These are phyloP conservation scores for Agriotes lineatus DNA, from an alignment of 2,888 invertebrate genomes.

Conservation along the genomic window DNA sequence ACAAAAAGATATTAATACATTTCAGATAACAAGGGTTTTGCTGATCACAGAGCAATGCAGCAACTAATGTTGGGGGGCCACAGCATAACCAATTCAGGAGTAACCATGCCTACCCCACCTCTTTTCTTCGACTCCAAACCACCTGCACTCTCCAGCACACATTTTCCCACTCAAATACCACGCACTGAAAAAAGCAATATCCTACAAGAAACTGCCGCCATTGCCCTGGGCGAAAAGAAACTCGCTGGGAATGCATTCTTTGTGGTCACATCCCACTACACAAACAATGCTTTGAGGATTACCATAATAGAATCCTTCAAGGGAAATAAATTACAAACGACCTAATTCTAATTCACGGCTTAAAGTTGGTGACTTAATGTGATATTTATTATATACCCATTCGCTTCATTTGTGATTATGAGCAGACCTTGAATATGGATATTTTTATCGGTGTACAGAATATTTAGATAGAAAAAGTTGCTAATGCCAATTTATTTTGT, in stretches of 20 bases:
- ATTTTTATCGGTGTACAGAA: no score
- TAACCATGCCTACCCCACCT: not conserved
- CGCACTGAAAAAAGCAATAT: slow-evolving; percentile 18
- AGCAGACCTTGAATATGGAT: no score
- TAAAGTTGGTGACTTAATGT: no score
- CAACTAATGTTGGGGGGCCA: not conserved
- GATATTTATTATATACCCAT: no score
- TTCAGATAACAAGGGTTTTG: not conserved
- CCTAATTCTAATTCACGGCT: no score
- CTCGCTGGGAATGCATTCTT: slow-evolving; percentile 21
- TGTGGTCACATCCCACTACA: slow-evolving; percentile 27
- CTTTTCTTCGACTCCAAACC: not conserved
- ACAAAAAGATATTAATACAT: not conserved
- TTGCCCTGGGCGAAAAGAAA: slow-evolving; percentile 26
- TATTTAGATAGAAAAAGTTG: no score
- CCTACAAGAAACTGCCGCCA: slow-evolving; percentile 22
- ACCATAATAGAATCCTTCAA: slow-evolving; percentile 13
- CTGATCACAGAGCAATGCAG: not conserved
- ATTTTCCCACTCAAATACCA: slow-evolving; percentile 20
- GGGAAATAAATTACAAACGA: not conserved
- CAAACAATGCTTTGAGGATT: slow-evolving; percentile 17
- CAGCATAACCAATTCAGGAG: not conserved
- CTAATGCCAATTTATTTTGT: no score
- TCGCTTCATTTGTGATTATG: no score
- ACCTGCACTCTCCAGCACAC: slow-evolving; percentile 8